Evolutionary conservation across 2,797 vertebrate species (phyloP).

Genomic region (Mastacembelus armatus): DNA sequence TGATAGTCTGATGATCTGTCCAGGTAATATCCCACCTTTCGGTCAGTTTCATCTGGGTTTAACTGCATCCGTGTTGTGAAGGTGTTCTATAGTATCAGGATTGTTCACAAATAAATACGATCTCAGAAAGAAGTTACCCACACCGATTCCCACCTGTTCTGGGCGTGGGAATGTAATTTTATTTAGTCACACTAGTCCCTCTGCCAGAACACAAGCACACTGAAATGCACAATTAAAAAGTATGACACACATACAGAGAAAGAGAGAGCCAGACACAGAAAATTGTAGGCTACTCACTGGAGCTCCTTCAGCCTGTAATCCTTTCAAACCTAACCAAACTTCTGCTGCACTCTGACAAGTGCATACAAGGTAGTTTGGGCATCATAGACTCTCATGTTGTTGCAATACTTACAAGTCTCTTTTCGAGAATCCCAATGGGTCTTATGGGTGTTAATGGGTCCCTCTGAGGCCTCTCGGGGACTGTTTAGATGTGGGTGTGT

Average conservation of each 20-base stretch:
- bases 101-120: no score
- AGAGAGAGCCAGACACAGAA: constrained; percentile 44
- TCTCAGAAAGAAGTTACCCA: no score
- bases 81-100: no score
- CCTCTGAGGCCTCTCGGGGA: neutral
- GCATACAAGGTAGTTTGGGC: constrained; percentile 9
- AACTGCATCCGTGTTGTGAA: no score
- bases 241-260: neutral
- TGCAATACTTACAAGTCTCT: constrained; percentile 13
- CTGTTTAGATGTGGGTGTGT: neutral
- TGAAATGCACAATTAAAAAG: neutral
- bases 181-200: constrained; percentile 5
- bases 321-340: constrained; percentile 51
- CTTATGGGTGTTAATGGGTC: neutral
- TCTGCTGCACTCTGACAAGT: constrained; percentile 61
- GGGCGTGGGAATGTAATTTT: constrained; percentile 24
- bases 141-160: no score
- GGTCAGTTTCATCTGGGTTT: no score
- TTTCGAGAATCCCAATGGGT: constrained; percentile 32
- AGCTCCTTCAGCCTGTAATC: constrained; percentile 65
- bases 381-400: constrained; percentile 24
- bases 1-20: no score
- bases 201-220: constrained; percentile 1
- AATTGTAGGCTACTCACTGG: constrained; percentile 57
- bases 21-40: no score